Evolutionary conservation across 2,797 vertebrate genomes (phyloP), one percentile per base, ranked within the genome.

Genomic region (Parambassis ranga): DNA sequence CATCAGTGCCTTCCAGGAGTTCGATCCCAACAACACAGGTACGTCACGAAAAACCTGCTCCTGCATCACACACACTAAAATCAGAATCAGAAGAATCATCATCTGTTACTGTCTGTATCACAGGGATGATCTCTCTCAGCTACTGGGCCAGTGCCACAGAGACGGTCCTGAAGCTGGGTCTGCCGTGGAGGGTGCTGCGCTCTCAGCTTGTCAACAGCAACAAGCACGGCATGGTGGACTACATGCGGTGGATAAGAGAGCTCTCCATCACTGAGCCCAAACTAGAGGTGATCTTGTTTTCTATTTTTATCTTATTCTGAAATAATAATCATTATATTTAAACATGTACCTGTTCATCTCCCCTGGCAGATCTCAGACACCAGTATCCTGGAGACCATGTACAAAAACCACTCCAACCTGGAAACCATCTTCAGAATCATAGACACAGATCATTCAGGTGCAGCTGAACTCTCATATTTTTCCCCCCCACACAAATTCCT

Each of bases 401-500:
- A 98, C 80, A 94, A 93, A 50, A 96, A 98, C 82, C 92, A 94
- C 68, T 95, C 94, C 48, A 95, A 96, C 76, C 82, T 99, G 75
- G 96, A 98, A 85, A 97, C 95, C 31, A 95, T 99, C 85, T 98
- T 98, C 87, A 91, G 92, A 48, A 95, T 98, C 68, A 96, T 98
- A 71, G 96, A 98, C 86, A 94, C 86, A 10, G 96, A 98, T 76
- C 92, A 95, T 57, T 99, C 96, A 79, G 97, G 96, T 96, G 83
- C 11, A 52, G 22, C 51, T 19, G 30, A 14, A 8, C 5, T 37
- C 7, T 30, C 4, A 3, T n/a, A 18, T 37, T 14, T 9, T 9
- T 3, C 7, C 8, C 4, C 19, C 10, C 6, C 13, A 26, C 5
- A 13, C 7, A 11, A 11, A 7, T 42, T 14, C 23, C 23, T 10